Evolutionary conservation across 2,888 invertebrate species (phyloP).

Genomic region (Chirona hameri): DNA sequence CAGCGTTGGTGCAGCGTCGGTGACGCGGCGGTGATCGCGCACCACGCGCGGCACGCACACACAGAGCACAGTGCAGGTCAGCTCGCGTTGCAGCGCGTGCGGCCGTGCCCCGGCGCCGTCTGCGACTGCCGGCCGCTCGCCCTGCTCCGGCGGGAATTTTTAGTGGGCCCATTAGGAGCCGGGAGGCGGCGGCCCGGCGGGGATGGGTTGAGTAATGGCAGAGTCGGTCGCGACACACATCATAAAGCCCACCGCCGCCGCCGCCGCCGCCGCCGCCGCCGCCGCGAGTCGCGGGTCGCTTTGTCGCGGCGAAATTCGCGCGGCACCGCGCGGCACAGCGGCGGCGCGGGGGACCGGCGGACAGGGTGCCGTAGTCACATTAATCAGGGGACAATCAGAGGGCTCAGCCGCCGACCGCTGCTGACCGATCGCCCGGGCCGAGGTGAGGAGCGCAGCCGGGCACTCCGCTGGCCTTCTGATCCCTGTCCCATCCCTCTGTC

Average conservation of each 20-base stretch:
- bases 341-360: too few species aligned
- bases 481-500: background rate
- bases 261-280: background rate
- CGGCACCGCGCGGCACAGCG: background rate
- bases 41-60: too few species aligned
- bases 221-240: background rate
- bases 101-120: background rate
- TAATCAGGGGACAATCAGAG: background rate
- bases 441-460: background rate
- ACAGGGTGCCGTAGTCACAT: background rate
- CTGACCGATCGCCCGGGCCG: background rate
- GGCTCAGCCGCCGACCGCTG: background rate
- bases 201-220: background rate
- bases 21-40: too few species aligned
- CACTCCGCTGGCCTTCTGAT: background rate
- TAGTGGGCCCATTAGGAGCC: slow-evolving; percentile 12
- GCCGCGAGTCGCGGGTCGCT: background rate
- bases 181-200: background rate
- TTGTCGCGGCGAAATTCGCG: background rate
- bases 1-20: background rate
- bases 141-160: background rate
- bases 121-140: background rate
- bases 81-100: background rate
- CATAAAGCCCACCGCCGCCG: background rate
- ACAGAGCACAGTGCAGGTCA: background rate